Evolutionary conservation across 2,113 vertebrate species (phyloP).

Genomic region (Micromys minutus): DNA sequence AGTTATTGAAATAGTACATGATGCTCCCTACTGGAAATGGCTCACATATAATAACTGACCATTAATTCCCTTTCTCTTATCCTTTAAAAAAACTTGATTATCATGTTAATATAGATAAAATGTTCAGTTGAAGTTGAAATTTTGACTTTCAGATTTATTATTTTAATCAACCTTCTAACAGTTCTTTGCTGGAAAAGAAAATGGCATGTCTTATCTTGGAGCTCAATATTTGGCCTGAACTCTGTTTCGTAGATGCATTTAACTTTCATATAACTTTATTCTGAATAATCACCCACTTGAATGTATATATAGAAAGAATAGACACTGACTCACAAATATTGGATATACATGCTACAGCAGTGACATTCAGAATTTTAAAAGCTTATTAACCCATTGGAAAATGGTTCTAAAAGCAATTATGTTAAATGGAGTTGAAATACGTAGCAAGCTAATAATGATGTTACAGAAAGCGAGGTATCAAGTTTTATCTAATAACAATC

Average conservation of each 20-base stretch:
- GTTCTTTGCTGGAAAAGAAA: not conserved
- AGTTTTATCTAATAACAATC: not conserved
- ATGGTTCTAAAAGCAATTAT: not conserved
- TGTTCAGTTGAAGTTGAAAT: not conserved
- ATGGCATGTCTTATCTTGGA: not conserved
- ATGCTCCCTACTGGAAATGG: not conserved
- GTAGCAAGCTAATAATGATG: not conserved
- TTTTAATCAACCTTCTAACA: not conserved
- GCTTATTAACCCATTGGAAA: not conserved
- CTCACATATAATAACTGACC: not conserved
- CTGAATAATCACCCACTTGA: not conserved
- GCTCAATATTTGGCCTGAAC: slow-evolving; percentile 1
- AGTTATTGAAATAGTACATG: not conserved
- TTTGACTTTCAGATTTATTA: slow-evolving; percentile 23
- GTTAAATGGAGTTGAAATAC: slow-evolving; percentile 3
- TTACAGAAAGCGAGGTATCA: not conserved
- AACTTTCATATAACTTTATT: not conserved
- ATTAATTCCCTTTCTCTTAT: not conserved
- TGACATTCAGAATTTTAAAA: slow-evolving; percentile 1
- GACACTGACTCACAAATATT: not conserved
- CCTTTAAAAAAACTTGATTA: not conserved
- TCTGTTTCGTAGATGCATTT: not conserved
- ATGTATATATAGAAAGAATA: not conserved
- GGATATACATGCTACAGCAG: not conserved
- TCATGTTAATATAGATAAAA: not conserved